A percentile compares a stretch with the other conserved stretches of the same genome.
phyloP scores from a whole-genome alignment of 2,113 vertebrate genomes.

The Ptyas mucosa region DNA sequence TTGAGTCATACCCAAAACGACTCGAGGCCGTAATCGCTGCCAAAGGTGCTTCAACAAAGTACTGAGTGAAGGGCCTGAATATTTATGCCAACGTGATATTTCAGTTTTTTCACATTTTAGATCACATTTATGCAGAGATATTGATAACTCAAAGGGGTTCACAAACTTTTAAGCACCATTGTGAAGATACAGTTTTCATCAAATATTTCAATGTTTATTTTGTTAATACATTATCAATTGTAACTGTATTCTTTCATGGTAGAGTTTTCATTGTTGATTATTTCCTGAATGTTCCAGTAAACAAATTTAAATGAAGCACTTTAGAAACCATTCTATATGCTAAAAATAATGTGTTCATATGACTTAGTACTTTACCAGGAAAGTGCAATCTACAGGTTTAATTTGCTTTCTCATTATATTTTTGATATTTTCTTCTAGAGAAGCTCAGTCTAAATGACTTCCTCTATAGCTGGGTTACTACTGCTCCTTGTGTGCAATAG shows the following conservation, averaged over 20 bases:
- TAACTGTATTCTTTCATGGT: conserved; percentile 28
- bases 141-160: not conserved
- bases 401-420: conserved; percentile 56
- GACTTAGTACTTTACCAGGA: conserved; percentile 51
- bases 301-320: conserved; percentile 46
- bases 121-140: not conserved
- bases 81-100: not conserved
- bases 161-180: not conserved
- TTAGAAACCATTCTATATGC: conserved; percentile 20
- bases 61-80: not conserved
- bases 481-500: conserved; percentile 19
- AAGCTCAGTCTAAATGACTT: conserved; percentile 48
- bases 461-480: conserved; percentile 38
- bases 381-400: conserved; percentile 63
- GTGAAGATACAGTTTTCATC: conserved; percentile 9
- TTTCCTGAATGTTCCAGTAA: conserved; percentile 54
- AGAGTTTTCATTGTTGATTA: conserved; percentile 44
- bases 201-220: conserved; percentile 45
- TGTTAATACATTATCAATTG: conserved; percentile 18
- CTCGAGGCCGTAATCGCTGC: not conserved
- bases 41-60: not conserved
- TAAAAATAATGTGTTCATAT: conserved; percentile 59
- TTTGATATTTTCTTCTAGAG: conserved; percentile 52
- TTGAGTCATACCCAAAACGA: not conserved
- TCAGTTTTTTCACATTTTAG: not conserved